These are phyloP conservation scores for Oopsacas minuta DNA, from an alignment of 37 sponge, comb jelly and placozoan species.

Conservation along the genomic window DNA sequence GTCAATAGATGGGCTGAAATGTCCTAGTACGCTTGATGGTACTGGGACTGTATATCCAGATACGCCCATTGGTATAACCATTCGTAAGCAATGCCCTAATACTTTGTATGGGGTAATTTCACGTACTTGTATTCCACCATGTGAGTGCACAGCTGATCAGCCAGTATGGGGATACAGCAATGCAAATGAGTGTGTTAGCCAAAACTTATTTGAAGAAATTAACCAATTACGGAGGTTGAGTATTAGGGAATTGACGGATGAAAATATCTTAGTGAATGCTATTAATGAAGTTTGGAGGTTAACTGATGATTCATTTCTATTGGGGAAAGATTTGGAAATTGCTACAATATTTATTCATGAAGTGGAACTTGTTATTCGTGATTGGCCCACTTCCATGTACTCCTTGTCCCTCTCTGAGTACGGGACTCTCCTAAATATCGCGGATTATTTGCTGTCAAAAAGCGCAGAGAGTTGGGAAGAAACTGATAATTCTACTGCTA, in stretches of 20 bases:
- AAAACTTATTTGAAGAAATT: neutral
- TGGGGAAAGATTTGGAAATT: neutral
- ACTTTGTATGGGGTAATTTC: neutral
- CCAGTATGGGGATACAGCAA: neutral
- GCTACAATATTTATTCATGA: neutral
- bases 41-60: neutral
- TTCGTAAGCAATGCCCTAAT: neutral
- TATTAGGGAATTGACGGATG: neutral
- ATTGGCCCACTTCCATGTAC: neutral
- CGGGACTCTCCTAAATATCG: neutral
- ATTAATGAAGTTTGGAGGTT: neutral
- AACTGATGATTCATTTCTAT: neutral
- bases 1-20: neutral
- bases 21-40: neutral
- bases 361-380: neutral
- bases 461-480: slow-evolving; percentile 12
- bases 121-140: neutral
- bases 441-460: slow-evolving; percentile 4
- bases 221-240: neutral
- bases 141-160: neutral
- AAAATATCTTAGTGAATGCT: neutral
- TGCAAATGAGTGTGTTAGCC: neutral
- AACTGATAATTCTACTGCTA: neutral
- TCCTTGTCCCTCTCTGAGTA: neutral
- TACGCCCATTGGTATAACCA: neutral